Evolutionary conservation across 2,888 invertebrate genomes (phyloP), one percentile per base, ranked within the genome.

Genomic region (Glyphotaelius pellucidus): DNA sequence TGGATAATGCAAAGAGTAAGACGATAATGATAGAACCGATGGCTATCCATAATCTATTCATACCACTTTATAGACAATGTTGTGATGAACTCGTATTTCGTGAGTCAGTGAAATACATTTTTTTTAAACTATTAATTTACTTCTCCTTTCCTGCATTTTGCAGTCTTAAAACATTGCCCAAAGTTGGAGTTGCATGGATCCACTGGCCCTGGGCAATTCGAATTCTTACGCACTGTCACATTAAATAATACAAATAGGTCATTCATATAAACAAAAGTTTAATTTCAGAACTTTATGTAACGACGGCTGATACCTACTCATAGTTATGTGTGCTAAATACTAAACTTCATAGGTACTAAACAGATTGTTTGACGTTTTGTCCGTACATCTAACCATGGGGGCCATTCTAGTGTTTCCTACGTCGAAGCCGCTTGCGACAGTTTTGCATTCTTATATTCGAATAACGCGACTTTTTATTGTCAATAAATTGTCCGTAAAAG

Each of bases 391-490:
- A 2, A n/a, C 25, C 67, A 25, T n/a, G 2, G n/a, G 7, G 67
- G 25, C 67, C 67, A n/a, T 9, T n/a, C 25, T 67, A 67, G 67
- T 25, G n/a, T n/a, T 25, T 67, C n/a, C 1, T 67, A n/a, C 7
- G 0, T 67, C 67, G 0, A 9, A 7, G 42, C 86, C 86, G 25
- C 90, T 47, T 91, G 91, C 85, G 93, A 93, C 93, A 93, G 91
- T 93, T 92, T 92, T 92, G 93, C 93, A 92, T 93, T 93, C 92
- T 91, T 89, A 89, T 85, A 87, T 90, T 89, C 91, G 93, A 91
- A 91, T 92, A 89, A 93, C 86, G 80, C 42, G 90, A 81, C 91
- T 81, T 92, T 93, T 93, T 92, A 92, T 91, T 83, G 93, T 83
- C 92, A 81, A 92, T 92, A 92, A 93, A 92, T 92, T 91, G 91